Conservation (phyloP, 2,888 invertebrate genomes). For the Elmis aenea region DNA sequence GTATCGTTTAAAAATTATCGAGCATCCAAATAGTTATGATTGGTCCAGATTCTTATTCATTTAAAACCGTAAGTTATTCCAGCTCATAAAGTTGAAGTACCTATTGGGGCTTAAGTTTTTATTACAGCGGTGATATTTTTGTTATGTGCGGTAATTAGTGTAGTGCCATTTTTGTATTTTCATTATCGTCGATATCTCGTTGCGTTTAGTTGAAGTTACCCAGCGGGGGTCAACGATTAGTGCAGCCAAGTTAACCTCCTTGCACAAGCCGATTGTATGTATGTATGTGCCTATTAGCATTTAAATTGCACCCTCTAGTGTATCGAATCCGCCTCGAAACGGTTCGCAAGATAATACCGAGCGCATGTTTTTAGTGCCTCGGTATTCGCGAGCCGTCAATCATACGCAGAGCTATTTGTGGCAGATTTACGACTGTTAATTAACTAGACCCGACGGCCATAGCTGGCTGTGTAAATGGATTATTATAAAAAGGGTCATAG, state of each 20-base stretch:
- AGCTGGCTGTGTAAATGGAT: constrained; percentile 22
- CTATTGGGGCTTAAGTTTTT: too few species aligned
- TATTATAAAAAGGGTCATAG: constrained; percentile 27
- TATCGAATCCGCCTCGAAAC: constrained; percentile 32
- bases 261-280: constrained; percentile 37
- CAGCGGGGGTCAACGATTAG: constrained; percentile 32
- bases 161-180: too few species aligned
- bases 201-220: too few species aligned
- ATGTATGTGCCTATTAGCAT: constrained; percentile 43
- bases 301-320: constrained; percentile 45
- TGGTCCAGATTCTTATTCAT: too few species aligned
- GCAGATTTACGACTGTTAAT: constrained; percentile 43
- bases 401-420: constrained; percentile 33
- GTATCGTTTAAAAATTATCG: too few species aligned
- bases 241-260: constrained; percentile 43
- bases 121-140: too few species aligned
- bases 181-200: too few species aligned
- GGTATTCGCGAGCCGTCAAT: constrained; percentile 34
- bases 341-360: constrained; percentile 38
- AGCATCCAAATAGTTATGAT: too few species aligned
- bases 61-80: too few species aligned
- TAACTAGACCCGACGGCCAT: constrained; percentile 34
- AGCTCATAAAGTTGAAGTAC: too few species aligned
- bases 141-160: too few species aligned
- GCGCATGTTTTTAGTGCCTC: constrained; percentile 36